These are phyloP conservation scores for Chaitophorus viminalis DNA, from an alignment of 2,888 invertebrate genomes.

Conservation along the genomic window DNA sequence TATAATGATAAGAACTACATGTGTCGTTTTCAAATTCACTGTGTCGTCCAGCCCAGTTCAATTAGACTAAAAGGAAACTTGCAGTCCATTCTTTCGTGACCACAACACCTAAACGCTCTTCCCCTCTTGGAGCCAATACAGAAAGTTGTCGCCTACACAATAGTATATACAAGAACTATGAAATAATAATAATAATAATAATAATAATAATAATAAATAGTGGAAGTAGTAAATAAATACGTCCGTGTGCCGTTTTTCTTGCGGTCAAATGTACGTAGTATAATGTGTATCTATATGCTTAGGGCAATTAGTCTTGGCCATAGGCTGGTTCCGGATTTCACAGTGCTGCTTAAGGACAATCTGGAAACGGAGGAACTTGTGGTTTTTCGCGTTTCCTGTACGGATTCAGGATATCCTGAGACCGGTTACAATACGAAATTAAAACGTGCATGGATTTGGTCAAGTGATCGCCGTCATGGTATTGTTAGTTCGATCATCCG, in stretches of 20 bases:
- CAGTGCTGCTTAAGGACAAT: background rate
- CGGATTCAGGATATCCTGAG: constrained; percentile 61
- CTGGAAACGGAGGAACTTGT: constrained; percentile 48
- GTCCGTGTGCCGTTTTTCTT: background rate
- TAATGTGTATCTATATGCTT: background rate
- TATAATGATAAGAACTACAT: constrained; percentile 60
- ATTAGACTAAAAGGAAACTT: constrained; percentile 59
- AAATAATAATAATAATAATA: background rate
- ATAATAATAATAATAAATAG: background rate
- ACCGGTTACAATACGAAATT: constrained; percentile 36
- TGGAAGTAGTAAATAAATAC: constrained; percentile 4
- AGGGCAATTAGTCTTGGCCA: background rate
- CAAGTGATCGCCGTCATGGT: constrained; percentile 45
- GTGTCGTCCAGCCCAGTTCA: constrained; percentile 28
- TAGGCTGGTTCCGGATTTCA: constrained; percentile 41
- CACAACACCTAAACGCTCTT: constrained; percentile 46
- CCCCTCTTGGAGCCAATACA: background rate
- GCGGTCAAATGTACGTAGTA: background rate
- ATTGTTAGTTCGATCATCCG: constrained; percentile 42
- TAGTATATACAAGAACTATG: background rate
- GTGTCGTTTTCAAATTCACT: constrained; percentile 40
- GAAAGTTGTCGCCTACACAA: constrained; percentile 17
- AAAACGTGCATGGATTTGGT: constrained; percentile 38
- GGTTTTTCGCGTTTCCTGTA: constrained; percentile 60
- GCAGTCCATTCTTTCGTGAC: constrained; percentile 49